Base-by-base conservation (phyloP, 2,888 invertebrate species). In the Drosophila neoperkinsi region DNA sequence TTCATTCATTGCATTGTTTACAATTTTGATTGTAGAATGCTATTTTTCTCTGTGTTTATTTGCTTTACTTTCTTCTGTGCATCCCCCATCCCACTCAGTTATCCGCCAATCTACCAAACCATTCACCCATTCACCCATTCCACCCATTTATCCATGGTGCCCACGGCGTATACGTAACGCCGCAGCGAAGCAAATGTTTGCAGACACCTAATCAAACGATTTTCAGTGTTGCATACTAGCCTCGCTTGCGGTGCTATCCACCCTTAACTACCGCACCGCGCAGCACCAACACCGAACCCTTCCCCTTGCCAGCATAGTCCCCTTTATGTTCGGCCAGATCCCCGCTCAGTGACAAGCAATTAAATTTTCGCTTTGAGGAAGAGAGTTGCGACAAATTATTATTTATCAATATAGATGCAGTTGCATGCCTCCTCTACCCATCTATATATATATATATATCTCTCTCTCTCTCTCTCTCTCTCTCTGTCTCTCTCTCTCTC, bases 151-250 rank as follows among this genome's bases (percentile, higher is more conserved):
- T 36, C 13, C 16, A 6, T 34, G 0, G 41, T 6, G 30, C 49
- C 21, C 43, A 9, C 30, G 34, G 56, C 71, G 74, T 51, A 71
- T 77, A 59, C 71, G 77, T 55, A 57, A 63, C 76, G 55, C 33
- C 36, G 55, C 65, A 36, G 30, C n/a, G 46, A 16, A 49, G 66
- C 70, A 60, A 75, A 72, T 81, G 73, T 79, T 76, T 81, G 76
- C 69, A 57, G 63, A 28, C 50, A 65, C 71, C 73, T 77, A 87
- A 87, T 87, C 82, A 82, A 84, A 80, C 78, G 58, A 67, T 87
- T 86, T 84, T 36, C 74, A 73, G 73, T 80, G 80, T 76, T 72
- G 56, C 79, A 82, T 62, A 66, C 66, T 74, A 69, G 56, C 58
- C 49, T 16, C 33, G 63, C 46, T 18, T 18, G 11, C 18, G 16